Evolutionary conservation across 2,113 vertebrate species (phyloP), one percentile per base, ranked within the genome.

Genomic region (Gymnarchus niloticus): DNA sequence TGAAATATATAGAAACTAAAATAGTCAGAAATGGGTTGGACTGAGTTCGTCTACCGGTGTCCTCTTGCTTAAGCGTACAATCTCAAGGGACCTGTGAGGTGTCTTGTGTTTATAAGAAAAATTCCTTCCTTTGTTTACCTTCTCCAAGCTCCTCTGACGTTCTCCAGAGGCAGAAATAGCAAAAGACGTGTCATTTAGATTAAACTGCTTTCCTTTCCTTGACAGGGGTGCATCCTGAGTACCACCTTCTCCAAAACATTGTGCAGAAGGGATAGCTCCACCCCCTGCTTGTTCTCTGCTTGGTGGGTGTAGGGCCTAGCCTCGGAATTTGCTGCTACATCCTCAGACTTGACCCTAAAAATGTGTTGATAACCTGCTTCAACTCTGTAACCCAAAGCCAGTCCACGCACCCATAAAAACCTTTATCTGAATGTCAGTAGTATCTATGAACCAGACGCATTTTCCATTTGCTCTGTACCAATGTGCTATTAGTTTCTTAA

Each of bases 91-190:
- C 56, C n/a, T 2, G 7, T 14, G 41, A 65, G 49, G 44, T 21
- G 23, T 69, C 80, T 82, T 57, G 44, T 86, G 85, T 86, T 86
- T 86, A 86, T 82, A 82, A 78, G 49, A 48, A 83, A 69, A 86
- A 82, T 51, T 80, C 85, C 85, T 86, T 86, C 85, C 85, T 82
- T 73, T 86, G 85, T 86, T 86, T 86, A 83, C 81, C 85, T 86
- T 83, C 49, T 61, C 85, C 56, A 19, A 82, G 57, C 57, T 49
- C 23, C 57, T 86, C 80, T 86, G 85, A 86, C 85, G 85, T 83
- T 80, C 44, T 83, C 56, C 80, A 44, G 59, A 10, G 61, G 85
- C 80, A 86, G 85, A 86, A 86, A 86, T 86, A 86, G 85, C 80
- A 54, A 51, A 83, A 73, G 85, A 86, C 56, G 83, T 86, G 80